phyloP scores from a whole-genome alignment of 2,113 vertebrate species.

The Takifugu flavidus region DNA sequence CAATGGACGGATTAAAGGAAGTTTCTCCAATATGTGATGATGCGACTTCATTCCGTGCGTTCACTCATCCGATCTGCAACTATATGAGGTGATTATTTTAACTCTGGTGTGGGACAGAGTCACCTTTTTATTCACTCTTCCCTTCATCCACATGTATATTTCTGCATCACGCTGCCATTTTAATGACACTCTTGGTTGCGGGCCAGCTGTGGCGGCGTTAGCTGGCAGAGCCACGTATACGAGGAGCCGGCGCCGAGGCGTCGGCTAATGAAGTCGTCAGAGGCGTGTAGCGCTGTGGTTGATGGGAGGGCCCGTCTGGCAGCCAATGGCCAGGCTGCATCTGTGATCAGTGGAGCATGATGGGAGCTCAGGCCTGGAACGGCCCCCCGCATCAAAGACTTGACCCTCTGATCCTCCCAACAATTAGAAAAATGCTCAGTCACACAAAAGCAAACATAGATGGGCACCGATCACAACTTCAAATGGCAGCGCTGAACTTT shows the following conservation, averaged over 20 bases:
- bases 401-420: constrained; percentile 68
- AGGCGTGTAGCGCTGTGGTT: constrained; percentile 78
- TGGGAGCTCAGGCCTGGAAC: constrained; percentile 73
- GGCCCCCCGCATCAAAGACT: constrained; percentile 82
- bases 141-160: neutral
- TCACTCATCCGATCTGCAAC: no score
- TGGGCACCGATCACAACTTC: no score
- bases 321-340: constrained; percentile 73
- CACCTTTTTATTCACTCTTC: neutral
- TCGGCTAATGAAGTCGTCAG: constrained; percentile 95
- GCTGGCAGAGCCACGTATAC: constrained; percentile 39
- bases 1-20: neutral
- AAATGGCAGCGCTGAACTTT: no score
- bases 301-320: constrained; percentile 84
- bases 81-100: neutral
- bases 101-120: neutral
- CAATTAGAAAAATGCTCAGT: constrained; percentile 9
- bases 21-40: no score
- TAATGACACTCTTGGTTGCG: constrained; percentile 11
- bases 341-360: constrained; percentile 82
- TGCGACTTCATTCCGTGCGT: no score
- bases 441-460: constrained; percentile 19
- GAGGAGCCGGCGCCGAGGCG: constrained; percentile 46
- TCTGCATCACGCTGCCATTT: neutral
- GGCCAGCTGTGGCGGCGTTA: constrained; percentile 28